Conservation (phyloP, 1,140 invertebrate species). For the Saccostrea glomerata region DNA sequence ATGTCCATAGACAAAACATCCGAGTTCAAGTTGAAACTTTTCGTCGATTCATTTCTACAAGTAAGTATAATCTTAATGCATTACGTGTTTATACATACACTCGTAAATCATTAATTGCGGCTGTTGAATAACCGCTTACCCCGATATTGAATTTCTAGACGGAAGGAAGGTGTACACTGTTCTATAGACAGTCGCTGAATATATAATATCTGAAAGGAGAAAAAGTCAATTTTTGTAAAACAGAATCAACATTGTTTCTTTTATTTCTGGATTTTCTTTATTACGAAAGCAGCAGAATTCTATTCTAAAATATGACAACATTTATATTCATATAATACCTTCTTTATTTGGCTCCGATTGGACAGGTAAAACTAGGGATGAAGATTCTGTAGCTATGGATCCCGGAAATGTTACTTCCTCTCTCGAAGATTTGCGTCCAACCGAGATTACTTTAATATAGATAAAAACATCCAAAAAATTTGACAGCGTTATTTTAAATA, state of each 20-base stretch:
- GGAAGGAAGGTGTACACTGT: neutral
- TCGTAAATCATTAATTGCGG: neutral
- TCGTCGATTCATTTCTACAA: neutral
- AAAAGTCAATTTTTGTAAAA: neutral
- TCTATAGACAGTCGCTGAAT: neutral
- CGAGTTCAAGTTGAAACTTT: neutral
- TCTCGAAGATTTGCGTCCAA: neutral
- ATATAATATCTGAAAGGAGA: neutral
- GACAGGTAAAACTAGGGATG: neutral
- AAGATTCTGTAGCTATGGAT: neutral
- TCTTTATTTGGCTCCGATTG: neutral
- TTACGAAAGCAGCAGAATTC: neutral
- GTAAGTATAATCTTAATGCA: neutral
- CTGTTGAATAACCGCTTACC: neutral
- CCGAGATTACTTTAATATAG: neutral
- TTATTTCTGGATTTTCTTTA: neutral
- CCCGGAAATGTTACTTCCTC: neutral
- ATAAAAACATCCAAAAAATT: neutral
- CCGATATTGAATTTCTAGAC: neutral
- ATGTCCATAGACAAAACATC: conserved; percentile 3
- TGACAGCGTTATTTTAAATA: neutral
- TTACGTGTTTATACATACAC: neutral
- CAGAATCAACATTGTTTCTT: neutral
- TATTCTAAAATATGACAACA: neutral
- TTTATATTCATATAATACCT: neutral